Evolutionary conservation across 1,140 invertebrate species (phyloP), one percentile per base, ranked within the genome.

Genomic region (Apolygus lucorum): DNA sequence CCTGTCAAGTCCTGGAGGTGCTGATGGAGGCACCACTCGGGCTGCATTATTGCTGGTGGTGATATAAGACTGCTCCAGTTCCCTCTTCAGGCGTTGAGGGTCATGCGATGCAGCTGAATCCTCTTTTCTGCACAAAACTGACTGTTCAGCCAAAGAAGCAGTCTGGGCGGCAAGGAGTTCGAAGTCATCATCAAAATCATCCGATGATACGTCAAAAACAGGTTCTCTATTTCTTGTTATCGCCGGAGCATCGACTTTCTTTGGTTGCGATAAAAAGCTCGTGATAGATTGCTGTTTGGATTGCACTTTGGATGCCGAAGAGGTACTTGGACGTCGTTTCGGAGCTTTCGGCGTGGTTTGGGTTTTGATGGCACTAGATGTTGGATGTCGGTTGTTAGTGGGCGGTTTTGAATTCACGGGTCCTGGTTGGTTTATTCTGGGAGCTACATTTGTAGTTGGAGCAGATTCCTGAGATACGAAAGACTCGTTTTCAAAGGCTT

Each of bases 131-230:
- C 34, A 8, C 17, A 8, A 4, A 42, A 42, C 34, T 4, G 34
- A 1, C 24, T 63, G 42, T 63, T 69, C 68, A 11, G 54, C 68
- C 4, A 52, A 28, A 27, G 68, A 54, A 28, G 54, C 68, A 28
- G 68, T 69, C 26, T 69, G 24, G 1, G 54, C 54, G 1, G 63
- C 42, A 52, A 66, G 25, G 14, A 66, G 25, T 28, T 62, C 69
- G 24, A 70, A 70, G 34, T 70, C 69, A 29, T 70, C 68, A 49
- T 69, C 69, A 66, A 63, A 62, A 4, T 52, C 63, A 28, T 66
- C 28, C 21, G n/a, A 29, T 2, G 29, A n/a, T 2, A 66, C 27
- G 17, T 62, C 21, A 22, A 62, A 22, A 63, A 2, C 22, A 1
- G 52, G 52, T 54, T 54, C n/a, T 11, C 42, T 49, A 11, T n/a